Percentiles rank a stretch among this genome's conserved stretches.
Conservation (phyloP, 1,140 invertebrate species). For the Lepidostoma basale region DNA sequence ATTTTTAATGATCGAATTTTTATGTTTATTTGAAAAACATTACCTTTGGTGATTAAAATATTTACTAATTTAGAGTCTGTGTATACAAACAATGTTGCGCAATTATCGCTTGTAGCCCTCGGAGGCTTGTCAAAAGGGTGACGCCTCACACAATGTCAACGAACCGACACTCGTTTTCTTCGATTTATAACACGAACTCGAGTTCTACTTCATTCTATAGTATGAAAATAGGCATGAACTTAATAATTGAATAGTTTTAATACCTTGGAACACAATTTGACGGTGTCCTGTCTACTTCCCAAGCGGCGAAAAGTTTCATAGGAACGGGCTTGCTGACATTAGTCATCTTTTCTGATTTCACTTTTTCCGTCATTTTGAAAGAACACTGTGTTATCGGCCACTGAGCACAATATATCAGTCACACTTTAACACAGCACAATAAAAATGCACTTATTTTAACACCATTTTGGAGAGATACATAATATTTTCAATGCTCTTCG, state of each 20-base stretch:
- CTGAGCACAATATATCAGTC: slow-evolving; percentile 16
- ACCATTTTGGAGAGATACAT: slow-evolving; percentile 26
- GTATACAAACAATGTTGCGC: slow-evolving; percentile 37
- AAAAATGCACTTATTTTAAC: slow-evolving; percentile 27
- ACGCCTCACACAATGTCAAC: slow-evolving; percentile 25
- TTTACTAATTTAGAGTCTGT: too few species aligned
- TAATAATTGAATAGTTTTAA: slow-evolving; percentile 39
- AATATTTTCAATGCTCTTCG: slow-evolving; percentile 17
- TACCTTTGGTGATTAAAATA: too few species aligned
- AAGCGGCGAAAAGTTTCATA: slow-evolving; percentile 97
- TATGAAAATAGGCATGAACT: neutral
- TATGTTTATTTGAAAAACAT: too few species aligned
- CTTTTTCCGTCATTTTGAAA: slow-evolving; percentile 61
- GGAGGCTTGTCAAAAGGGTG: slow-evolving; percentile 23
- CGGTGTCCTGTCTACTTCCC: slow-evolving; percentile 96
- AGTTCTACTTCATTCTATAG: neutral
- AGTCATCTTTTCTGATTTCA: slow-evolving; percentile 63
- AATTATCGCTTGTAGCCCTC: slow-evolving; percentile 21
- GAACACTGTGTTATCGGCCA: slow-evolving; percentile 19
- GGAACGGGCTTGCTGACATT: slow-evolving; percentile 74
- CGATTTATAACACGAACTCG: slow-evolving; percentile 31
- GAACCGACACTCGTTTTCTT: slow-evolving; percentile 22
- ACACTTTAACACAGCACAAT: slow-evolving; percentile 11
- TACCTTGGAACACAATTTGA: slow-evolving; percentile 97
- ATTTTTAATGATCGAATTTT: too few species aligned